Evolutionary conservation across 2,113 vertebrate genomes (phyloP).

Genomic region (Petrocephalus zakoni): DNA sequence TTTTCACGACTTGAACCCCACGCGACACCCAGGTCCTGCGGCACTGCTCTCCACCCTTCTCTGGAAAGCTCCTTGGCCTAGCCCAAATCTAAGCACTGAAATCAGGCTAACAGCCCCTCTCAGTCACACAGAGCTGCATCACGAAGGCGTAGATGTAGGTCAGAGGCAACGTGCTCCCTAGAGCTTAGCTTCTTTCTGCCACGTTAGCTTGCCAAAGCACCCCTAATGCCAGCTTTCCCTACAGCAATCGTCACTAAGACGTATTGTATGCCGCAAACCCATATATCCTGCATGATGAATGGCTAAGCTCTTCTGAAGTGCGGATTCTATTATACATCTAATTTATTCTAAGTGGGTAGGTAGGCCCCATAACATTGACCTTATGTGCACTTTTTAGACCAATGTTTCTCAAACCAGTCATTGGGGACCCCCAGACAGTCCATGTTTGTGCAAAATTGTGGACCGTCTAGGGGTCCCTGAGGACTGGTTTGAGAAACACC

Average conservation of each 20-base stretch:
- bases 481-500: too few species aligned
- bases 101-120: background rate
- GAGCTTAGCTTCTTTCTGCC: background rate
- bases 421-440: too few species aligned
- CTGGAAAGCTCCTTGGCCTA: background rate
- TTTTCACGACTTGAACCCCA: background rate
- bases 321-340: background rate
- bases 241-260: background rate
- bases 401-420: too few species aligned
- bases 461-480: too few species aligned
- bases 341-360: slow-evolving; percentile 4
- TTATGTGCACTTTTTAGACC: background rate
- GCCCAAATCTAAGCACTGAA: background rate
- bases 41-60: background rate
- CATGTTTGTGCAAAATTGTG: too few species aligned
- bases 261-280: background rate
- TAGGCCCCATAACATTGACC: background rate
- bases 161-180: background rate
- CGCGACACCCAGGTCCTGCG: background rate
- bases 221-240: background rate
- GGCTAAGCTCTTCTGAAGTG: background rate
- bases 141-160: slow-evolving; percentile 2
- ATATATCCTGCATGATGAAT: background rate
- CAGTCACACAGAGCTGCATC: background rate
- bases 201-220: background rate